Base-by-base conservation (phyloP, 1,140 invertebrate genomes). In the Macrosteles quadrilineatus region DNA sequence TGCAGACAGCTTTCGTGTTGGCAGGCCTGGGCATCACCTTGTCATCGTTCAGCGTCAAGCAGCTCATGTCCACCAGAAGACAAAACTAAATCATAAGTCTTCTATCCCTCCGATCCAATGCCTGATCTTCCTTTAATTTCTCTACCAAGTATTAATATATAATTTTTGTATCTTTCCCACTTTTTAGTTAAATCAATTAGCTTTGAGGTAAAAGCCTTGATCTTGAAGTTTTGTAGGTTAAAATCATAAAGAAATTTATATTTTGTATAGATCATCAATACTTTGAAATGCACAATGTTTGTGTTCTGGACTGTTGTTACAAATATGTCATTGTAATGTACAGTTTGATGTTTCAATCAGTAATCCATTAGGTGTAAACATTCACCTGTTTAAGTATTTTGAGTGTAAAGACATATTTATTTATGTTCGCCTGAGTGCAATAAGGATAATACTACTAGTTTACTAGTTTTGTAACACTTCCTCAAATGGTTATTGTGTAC, bases 21-120 rank as follows among this genome's bases (percentile, higher is more conserved):
- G 85, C 85, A 1, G 78, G 83, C 21, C 79, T 85, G 57, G 85
- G 85, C 25, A 83, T 87, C 29, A 82, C 84, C 14, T 77, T 87
- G 0, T 87, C 85, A 59, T 84, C 84, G 59, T 86, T 86, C 78
- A 87, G 85, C 77, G 81, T 87, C 27, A 85, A 86, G 75, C 85
- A 87, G 74, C 81, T 87, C 83, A 78, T 86, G 74, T 11, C 72
- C 1, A 53, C 69, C 1, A 67, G 36, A 59, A 25, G 55, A 29
- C 55, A 4, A 23, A 53, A 62, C 27, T 59, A 30, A 29, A 14
- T 29, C 55, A 3, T n/a, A 23, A n/a, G 6, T 11, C n/a, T 9
- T 6, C 55, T 30, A 21, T 29, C 55, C 25, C 27, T 9, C 55
- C 6, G 23, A 11, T 14, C 21, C 6, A 11, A 11, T 19, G 47